phyloP scores from a whole-genome alignment of 2,888 invertebrate genomes.

The Anarsia innoxiella region DNA sequence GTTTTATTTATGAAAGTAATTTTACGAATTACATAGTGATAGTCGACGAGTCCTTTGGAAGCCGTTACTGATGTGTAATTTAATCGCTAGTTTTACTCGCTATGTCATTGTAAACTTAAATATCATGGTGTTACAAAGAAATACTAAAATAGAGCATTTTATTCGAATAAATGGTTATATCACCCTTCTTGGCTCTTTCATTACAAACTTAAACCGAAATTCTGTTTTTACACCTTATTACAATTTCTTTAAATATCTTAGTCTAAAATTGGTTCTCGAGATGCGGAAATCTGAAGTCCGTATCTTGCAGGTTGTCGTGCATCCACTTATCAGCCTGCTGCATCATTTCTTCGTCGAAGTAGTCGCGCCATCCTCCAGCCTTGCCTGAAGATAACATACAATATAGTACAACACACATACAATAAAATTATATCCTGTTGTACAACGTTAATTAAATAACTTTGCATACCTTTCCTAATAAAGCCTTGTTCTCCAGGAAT shows the following conservation, averaged over 20 bases:
- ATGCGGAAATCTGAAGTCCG: slow-evolving; percentile 76
- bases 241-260: too few relatives aligned
- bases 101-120: slow-evolving; percentile 62
- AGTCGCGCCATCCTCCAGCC: slow-evolving; percentile 81
- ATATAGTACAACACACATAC: too few relatives aligned
- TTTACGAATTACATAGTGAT: slow-evolving; percentile 39
- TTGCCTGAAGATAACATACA: slow-evolving; percentile 64
- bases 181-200: slow-evolving; percentile 45
- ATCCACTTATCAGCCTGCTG: slow-evolving; percentile 82
- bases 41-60: slow-evolving; percentile 35
- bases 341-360: slow-evolving; percentile 81
- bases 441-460: too few relatives aligned
- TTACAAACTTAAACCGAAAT: too few relatives aligned
- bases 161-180: slow-evolving; percentile 71
- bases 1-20: slow-evolving; percentile 64
- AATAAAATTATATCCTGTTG: too few relatives aligned
- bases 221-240: too few relatives aligned
- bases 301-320: slow-evolving; percentile 74
- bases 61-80: slow-evolving; percentile 42
- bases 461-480: slow-evolving; percentile 77
- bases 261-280: background rate
- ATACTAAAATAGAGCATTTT: slow-evolving; percentile 69
- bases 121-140: slow-evolving; percentile 73
- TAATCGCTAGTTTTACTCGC: slow-evolving; percentile 54
- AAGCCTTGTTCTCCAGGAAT: slow-evolving; percentile 76